Evolutionary conservation across 30 jellyfish, hydroid and myxozoan species (phyloP).

Genomic region (Cassiopea andromeda): DNA sequence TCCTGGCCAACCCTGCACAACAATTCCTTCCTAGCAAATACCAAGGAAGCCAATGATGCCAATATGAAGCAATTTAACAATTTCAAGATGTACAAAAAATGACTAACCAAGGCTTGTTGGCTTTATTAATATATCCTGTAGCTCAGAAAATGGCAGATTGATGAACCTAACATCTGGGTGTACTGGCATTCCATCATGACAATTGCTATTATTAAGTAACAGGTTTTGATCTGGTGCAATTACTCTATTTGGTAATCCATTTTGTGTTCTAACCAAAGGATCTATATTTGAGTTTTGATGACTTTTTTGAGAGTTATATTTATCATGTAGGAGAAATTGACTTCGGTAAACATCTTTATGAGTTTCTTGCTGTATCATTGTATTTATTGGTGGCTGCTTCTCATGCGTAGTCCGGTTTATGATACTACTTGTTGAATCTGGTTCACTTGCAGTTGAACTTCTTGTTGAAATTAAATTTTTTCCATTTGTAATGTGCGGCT

Average conservation of each 20-base stretch:
- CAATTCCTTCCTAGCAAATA: too few relatives aligned
- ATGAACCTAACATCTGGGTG: conserved; percentile 95
- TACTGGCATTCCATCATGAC: conserved; percentile 84
- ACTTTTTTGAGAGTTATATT: conserved; percentile 20
- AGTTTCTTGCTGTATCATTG: conserved; percentile 1
- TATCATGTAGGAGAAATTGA: background rate
- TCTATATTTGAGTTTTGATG: conserved; percentile 22
- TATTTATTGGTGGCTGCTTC: conserved; percentile 23
- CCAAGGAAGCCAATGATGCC: too few relatives aligned
- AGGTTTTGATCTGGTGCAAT: conserved; percentile 21
- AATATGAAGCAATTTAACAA: too few relatives aligned
- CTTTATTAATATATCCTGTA: conserved; percentile 78
- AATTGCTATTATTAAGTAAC: conserved; percentile 16
- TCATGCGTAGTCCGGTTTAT: conserved; percentile 16
- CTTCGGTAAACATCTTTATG: background rate
- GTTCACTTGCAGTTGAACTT: conserved; percentile 9
- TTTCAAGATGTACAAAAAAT: background rate
- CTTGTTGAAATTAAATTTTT: conserved; percentile 3
- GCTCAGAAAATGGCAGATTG: conserved; percentile 82
- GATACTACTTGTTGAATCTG: conserved; percentile 24
- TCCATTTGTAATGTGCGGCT: conserved; percentile 4
- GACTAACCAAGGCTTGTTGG: conserved; percentile 92
- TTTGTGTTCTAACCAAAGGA: conserved; percentile 15
- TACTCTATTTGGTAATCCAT: conserved; percentile 15
- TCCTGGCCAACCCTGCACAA: too few relatives aligned